phyloP scores from a whole-genome alignment of 2,797 vertebrate species.

The Clarias laeviceps region DNA sequence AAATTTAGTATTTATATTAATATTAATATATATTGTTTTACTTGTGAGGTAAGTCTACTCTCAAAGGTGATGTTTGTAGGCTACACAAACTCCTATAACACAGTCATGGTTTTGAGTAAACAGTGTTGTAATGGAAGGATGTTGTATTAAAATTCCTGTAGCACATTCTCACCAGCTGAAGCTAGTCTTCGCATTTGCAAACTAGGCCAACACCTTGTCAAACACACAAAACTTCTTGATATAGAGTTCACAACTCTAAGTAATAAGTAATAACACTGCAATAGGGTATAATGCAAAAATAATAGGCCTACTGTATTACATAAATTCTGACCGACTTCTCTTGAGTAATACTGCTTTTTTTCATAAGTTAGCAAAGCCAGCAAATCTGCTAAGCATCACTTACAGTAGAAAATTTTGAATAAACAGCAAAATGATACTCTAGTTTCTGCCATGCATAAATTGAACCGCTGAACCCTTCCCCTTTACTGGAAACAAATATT shows the following conservation, averaged over 20 bases:
- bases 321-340: slow-evolving; percentile 2
- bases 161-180: neutral
- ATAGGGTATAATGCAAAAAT: neutral
- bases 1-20: neutral
- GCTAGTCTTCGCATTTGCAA: neutral
- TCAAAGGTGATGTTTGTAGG: neutral
- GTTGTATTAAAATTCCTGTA: neutral
- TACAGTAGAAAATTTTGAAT: slow-evolving; percentile 24
- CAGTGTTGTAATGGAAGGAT: neutral
- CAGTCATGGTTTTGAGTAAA: neutral
- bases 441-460: slow-evolving; percentile 14
- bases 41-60: neutral
- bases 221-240: neutral
- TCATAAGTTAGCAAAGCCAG: slow-evolving; percentile 26
- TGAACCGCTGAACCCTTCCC: neutral
- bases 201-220: neutral
- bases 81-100: neutral
- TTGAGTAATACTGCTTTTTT: neutral
- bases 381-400: slow-evolving; percentile 13
- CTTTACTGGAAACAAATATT: slow-evolving; percentile 16
- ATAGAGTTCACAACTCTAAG: neutral
- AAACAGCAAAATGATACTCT: slow-evolving; percentile 22
- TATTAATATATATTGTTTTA: neutral
- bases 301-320: neutral
- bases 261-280: neutral